Conservation (phyloP, 2,113 vertebrate species). For the Mesocricetus auratus region DNA sequence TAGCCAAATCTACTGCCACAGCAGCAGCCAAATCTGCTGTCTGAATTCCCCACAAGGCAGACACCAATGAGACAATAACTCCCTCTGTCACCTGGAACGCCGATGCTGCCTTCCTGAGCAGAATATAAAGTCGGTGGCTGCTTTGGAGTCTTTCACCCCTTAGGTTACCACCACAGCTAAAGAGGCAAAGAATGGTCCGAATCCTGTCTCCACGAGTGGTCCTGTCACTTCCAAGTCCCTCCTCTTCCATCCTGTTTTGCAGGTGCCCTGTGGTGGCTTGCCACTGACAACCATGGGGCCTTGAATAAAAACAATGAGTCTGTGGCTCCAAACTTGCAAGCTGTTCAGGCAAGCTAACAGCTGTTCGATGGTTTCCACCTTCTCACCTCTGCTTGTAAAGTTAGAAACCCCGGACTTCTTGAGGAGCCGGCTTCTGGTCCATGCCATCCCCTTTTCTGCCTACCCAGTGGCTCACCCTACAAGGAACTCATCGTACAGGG, state of each 20-base stretch:
- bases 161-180: background rate
- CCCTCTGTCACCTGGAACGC: accelerated
- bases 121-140: background rate
- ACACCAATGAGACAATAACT: background rate
- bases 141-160: background rate
- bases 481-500: background rate
- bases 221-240: background rate
- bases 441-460: background rate
- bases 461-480: background rate
- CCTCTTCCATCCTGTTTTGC: background rate
- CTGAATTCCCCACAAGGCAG: background rate
- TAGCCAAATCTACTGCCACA: background rate
- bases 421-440: background rate
- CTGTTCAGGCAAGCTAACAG: background rate
- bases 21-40: background rate
- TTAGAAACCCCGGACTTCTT: background rate
- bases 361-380: background rate
- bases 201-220: background rate
- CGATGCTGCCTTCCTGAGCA: background rate
- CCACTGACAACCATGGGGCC: background rate
- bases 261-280: background rate
- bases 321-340: background rate
- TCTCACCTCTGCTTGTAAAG: background rate
- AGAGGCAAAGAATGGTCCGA: background rate
- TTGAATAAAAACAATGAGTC: background rate